These are phyloP conservation scores for Drosophila pseudotakahashii DNA, from an alignment of 2,888 invertebrate genomes.

Conservation along the genomic window DNA sequence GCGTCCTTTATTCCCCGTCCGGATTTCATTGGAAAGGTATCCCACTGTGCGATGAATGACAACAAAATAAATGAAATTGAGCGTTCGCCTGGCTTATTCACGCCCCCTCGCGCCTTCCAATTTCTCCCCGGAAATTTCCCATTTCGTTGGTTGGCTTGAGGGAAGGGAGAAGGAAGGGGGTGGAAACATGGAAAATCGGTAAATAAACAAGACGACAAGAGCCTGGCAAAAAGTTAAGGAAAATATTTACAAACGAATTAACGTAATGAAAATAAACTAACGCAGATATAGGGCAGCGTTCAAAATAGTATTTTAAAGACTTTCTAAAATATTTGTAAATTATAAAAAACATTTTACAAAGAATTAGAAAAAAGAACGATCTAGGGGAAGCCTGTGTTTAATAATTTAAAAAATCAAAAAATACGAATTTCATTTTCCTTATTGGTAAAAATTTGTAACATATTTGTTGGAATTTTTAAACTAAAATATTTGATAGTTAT, in stretches of 20 bases:
- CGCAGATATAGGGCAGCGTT: not conserved
- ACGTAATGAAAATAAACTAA: conserved; percentile 74
- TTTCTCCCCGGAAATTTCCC: conserved; percentile 18
- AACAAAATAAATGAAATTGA: conserved; percentile 61
- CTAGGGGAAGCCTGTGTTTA: no score
- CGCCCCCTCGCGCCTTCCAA: conserved; percentile 14
- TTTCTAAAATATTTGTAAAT: not conserved
- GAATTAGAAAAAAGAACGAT: not conserved
- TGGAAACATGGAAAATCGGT: conserved; percentile 65
- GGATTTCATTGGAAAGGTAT: conserved; percentile 11
- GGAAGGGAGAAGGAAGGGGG: not conserved
- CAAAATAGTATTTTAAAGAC: not conserved
- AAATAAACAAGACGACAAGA: conserved; percentile 59
- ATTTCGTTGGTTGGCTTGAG: not conserved
- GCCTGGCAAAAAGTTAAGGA: conserved; percentile 69
- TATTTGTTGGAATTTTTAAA: no score
- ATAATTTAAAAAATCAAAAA: no score
- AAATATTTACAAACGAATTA: conserved; percentile 80
- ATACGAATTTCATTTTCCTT: no score
- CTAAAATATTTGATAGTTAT: no score
- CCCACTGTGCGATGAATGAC: conserved; percentile 69
- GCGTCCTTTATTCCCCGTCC: not conserved
- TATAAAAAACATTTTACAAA: not conserved
- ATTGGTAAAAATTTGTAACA: no score
- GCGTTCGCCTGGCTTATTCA: conserved; percentile 40